Evolutionary conservation across 2,113 vertebrate species (phyloP), one percentile per base, ranked within the genome.

Genomic region (Forbesichthys agassizii): DNA sequence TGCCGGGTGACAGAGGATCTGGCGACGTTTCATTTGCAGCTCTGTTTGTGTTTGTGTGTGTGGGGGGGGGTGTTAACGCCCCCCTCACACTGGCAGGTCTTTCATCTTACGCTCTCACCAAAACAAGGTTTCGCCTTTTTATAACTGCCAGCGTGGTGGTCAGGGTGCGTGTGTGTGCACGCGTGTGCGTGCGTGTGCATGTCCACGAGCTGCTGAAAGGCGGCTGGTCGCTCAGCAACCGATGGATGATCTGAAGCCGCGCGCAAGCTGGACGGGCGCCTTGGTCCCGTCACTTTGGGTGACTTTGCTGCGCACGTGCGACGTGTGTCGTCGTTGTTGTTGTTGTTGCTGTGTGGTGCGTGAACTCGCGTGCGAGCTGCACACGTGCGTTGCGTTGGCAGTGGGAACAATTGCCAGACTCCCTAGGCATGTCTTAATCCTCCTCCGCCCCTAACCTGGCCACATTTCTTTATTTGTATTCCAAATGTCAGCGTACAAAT

Each of bases 401-500:
- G 64, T 9, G 82, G 88, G 27, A 88, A 90, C 87, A 85, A 90
- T 86, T 89, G 84, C 86, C 84, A 87, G 65, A 87, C 79, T 79
- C 36, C 36, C 74, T 61, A 79, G 81, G 86, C 86, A 83, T 73
- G 81, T 65, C 82, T 65, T 76, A 92, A 92, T 92, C 91, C 91
- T 90, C 80, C 79, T 66, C 83, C 75, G 83, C 85, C 81, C 82
- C 86, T 85, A 20, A 2, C 80, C 82, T 84, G 86, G 86, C 90
- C 80, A 75, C 78, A 78, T 86, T 90, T 86, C 84, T 91, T 93
- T 93, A 93, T 93, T 93, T 93, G 90, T 92, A 90, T 92, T 93
- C 86, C 85, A 93, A 93, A 93, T 93, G 92, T 93, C 92, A 93
- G 89, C 85, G 91, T 91, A 90, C 89, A 89, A 92, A 91, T 80